Evolutionary conservation across 2,888 invertebrate species (phyloP), one percentile per base, ranked within the genome.

Genomic region (Uropetala carovei): DNA sequence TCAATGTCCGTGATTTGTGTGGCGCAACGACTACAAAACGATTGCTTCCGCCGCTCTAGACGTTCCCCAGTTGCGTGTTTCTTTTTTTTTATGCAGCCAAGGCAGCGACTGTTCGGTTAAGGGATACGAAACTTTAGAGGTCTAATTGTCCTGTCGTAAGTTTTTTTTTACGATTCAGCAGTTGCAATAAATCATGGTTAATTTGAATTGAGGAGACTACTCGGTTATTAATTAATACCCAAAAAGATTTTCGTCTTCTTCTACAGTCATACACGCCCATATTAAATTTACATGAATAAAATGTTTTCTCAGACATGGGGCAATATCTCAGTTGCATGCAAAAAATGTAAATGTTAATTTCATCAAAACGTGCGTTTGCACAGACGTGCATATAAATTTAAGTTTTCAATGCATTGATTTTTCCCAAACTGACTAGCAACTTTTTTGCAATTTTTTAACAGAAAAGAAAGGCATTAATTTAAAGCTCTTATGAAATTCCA

Each of bases 1-100:
- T 75, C 75, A 75, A 75, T 75, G 75, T 4, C 75, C 75, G 75
- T 75, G 75, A 75, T 75, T 75, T 75, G 27, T 27, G 75, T n/a
- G 11, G 75, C 75, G 75, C 75, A 27, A 27, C 75, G 18, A 43
- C 43, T 43, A 1, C 68, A 64, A 22, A 22, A 22, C 68, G 27
- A 75, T 75, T 75, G 75, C 75, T 27, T 4, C 27, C 75, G 75
- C 18, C 22, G 27, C 75, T 75, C 27, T 22, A 75, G 75, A 75
- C 75, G 27, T 27, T 75, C 75, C 22, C 18, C 18, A n/a, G 7
- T n/a, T 27, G 75, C 18, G 11, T 22, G 75, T 27, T 27, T 27
- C 22, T 75, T 75, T 75, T 75, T n/a, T 11, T 75, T 75, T 22
- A 9, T n/a, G 14, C 14, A 64, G 64, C 64, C 68, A 68, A 68